phyloP scores from a whole-genome alignment of 53 echinoderm and acorn worm genomes.

The Luidia sarsii region DNA sequence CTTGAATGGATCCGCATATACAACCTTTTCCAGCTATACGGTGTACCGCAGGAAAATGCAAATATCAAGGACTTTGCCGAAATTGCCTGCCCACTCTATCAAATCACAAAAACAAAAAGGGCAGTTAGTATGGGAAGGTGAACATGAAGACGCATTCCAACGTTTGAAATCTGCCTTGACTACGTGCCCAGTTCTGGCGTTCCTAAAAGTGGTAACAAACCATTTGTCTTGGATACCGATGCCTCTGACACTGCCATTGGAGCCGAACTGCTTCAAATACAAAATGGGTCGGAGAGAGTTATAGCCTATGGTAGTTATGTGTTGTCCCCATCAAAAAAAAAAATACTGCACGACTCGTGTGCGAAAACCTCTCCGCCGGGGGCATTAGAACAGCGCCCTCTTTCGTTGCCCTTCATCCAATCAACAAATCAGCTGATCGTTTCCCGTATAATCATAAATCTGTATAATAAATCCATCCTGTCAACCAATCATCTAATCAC shows the following conservation, averaged over 20 bases:
- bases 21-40: too few species aligned
- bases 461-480: too few species aligned
- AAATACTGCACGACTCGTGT: conserved; percentile 52
- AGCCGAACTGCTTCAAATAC: conserved; percentile 19
- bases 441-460: too few species aligned
- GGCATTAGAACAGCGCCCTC: too few species aligned
- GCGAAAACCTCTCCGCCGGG: too few species aligned
- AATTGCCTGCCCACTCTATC: conserved; percentile 9
- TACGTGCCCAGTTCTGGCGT: conserved; percentile 17
- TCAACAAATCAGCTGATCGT: too few species aligned
- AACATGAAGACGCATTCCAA: neutral
- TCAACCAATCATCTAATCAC: too few species aligned
- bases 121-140: conserved; percentile 6
- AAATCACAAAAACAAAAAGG: conserved; percentile 7
- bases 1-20: too few species aligned
- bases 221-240: conserved; percentile 50
- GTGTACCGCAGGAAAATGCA: too few species aligned
- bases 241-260: conserved; percentile 37
- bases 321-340: conserved; percentile 10
- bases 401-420: too few species aligned
- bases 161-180: neutral
- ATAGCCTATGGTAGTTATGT: conserved; percentile 30
- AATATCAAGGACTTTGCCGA: conserved; percentile 18
- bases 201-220: neutral
- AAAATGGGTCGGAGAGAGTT: conserved; percentile 27